Evolutionary conservation across 1,140 invertebrate species (phyloP), one percentile per base, ranked within the genome.

Genomic region (Cryptotermes secundus): DNA sequence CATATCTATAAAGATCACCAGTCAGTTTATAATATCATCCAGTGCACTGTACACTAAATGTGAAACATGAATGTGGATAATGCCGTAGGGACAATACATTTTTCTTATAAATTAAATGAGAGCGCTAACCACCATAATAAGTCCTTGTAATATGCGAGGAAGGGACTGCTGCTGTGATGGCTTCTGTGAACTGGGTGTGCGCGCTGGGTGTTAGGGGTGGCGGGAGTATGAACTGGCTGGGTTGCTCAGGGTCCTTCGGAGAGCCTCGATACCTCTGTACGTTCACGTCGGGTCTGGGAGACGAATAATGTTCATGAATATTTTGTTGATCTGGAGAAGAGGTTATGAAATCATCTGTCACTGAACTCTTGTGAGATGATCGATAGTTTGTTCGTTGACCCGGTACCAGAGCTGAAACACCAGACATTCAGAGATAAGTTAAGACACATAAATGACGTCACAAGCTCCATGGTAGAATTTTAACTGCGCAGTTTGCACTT

Each of bases 341-440:
- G 4, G 26, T n/a, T 7, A 31, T 31, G 59, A 72, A 31, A 31
- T 0, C 59, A 0, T 31, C 59, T 26, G n/a, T 72, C 9, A 16
- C 26, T 3, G 53, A 16, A 26, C 19, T 59, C 53, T 59, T 59
- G 19, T 59, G 53, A 26, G 59, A n/a, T 49, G 45, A 49, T 1
- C 59, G 6, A 16, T 72, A 72, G 59, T 72, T 72, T 2, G 59
- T 72, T n/a, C 59, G 26, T 16, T 72, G 26, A 72, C 59, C 59
- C 16, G 59, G 59, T 31, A 72, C n/a, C 59, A 72, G n/a, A n/a
- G 59, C 59, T 72, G 59, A 72, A 72, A 72, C 59, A 49, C 45
- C 9, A 65, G 14, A 31, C 26, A 31, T 26, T 59, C 24, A 19
- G 1, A 7, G 24, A 22, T 22, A 59, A 59, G 53, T 59, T 3